A percentile compares a stretch with the other conserved stretches of the same genome.
These are phyloP conservation scores for Numida meleagris DNA, from an alignment of 2,113 vertebrate species.

Conservation along the genomic window DNA sequence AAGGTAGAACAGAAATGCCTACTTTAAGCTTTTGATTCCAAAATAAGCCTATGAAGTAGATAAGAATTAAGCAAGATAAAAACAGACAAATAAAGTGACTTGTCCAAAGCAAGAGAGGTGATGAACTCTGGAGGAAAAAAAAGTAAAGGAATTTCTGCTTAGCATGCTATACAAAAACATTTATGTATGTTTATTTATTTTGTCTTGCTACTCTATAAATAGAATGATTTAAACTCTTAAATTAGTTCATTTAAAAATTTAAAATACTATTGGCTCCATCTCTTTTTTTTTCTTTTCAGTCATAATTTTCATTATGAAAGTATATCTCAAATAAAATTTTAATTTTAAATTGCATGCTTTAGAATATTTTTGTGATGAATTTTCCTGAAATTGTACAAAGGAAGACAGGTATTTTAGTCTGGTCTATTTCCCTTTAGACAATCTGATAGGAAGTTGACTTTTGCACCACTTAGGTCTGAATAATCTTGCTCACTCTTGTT, in stretches of 20 bases:
- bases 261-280: not conserved
- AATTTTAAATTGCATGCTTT: not conserved
- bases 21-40: not conserved
- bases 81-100: not conserved
- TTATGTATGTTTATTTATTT: not conserved
- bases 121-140: not conserved
- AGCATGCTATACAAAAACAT: not conserved
- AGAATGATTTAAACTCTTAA: not conserved
- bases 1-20: not conserved
- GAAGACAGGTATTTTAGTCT: not conserved
- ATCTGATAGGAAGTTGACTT: not conserved
- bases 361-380: not conserved
- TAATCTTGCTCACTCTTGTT: not conserved
- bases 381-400: not conserved
- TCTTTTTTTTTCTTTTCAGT: not conserved
- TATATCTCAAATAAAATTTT: not conserved
- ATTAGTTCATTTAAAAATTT: not conserved
- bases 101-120: not conserved
- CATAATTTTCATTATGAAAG: not conserved
- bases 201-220: not conserved
- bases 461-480: not conserved
- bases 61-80: not conserved
- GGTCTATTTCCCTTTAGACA: not conserved
- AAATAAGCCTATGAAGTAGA: not conserved
- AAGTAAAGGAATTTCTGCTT: not conserved